Evolutionary conservation across 2,113 vertebrate species (phyloP), one percentile per base, ranked within the genome.

Genomic region (Ranitomeya variabilis): DNA sequence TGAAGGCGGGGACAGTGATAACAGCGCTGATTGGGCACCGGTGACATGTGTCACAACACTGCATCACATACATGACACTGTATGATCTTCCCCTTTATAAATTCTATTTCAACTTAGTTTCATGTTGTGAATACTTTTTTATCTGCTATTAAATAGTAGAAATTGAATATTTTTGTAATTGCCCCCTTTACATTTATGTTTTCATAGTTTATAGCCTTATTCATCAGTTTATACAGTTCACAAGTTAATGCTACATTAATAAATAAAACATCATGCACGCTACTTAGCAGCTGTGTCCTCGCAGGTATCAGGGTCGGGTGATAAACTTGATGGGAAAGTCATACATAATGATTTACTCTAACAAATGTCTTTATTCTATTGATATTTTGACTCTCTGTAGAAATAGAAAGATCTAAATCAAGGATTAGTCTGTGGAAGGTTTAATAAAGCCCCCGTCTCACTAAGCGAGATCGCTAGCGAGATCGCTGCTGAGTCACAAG

Each of bases 401-500:
- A 83, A 83, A 83, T 67, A 67, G 80, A 67, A 83, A 66, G 80
- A 83, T 83, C 80, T 66, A 83, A 83, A 83, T 83, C 80, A 67
- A 64, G 80, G 80, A 83, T 83, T 83, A 83, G 80, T 10, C 80
- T 83, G 80, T 64, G 31, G 80, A 83, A 37, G 60, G 60, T 83
- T 83, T 83, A 67, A 83, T 83, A 83, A n/a, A n/a, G n/a, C n/a
- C n/a, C n/a, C n/a, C n/a, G n/a, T n/a, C n/a, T n/a, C n/a, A n/a
- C n/a, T n/a, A n/a, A n/a, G n/a, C n/a, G n/a, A n/a, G n/a, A n/a
- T n/a, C n/a, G n/a, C n/a, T n/a, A n/a, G n/a, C n/a, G n/a, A n/a
- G n/a, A n/a, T n/a, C n/a, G n/a, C n/a, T n/a, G n/a, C n/a, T n/a
- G n/a, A n/a, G n/a, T n/a, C n/a, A n/a, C n/a, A n/a, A n/a, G n/a